A percentile compares a stretch with the other conserved stretches of the same genome.
These are phyloP conservation scores for Entomobrya multifasciata DNA, from an alignment of 2,888 invertebrate species.

Conservation along the genomic window DNA sequence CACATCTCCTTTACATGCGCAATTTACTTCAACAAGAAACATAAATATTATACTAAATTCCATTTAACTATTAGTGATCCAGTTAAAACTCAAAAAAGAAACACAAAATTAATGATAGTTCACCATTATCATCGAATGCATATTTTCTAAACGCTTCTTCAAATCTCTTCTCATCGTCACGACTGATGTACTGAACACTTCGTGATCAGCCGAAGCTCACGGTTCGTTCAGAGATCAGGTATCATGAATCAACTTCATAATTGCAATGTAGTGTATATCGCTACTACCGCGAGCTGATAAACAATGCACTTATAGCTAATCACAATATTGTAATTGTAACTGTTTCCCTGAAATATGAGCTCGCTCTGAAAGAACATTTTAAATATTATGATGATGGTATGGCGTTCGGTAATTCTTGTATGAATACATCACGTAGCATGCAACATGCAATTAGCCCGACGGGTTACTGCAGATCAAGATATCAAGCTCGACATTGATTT, in stretches of 20 bases:
- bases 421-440: conserved; percentile 48
- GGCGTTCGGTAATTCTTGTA: neutral
- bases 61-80: conserved; percentile 19
- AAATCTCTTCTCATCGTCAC: conserved; percentile 20
- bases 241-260: conserved; percentile 55
- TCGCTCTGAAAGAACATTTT: neutral
- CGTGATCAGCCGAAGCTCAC: conserved; percentile 45
- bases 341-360: neutral
- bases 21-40: too few relatives aligned
- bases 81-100: conserved; percentile 31
- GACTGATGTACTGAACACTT: neutral
- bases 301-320: neutral
- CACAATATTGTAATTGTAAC: neutral
- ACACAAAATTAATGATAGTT: too few relatives aligned
- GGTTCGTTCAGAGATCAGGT: conserved; percentile 12
- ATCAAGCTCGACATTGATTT: conserved; percentile 79
- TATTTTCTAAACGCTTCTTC: neutral
- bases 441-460: conserved; percentile 77
- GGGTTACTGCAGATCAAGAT: conserved; percentile 79
- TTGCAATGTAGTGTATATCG: conserved; percentile 7
- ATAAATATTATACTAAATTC: neutral
- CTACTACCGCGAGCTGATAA: neutral
- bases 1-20: too few relatives aligned
- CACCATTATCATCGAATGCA: neutral
- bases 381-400: neutral